Evolutionary conservation across 2,888 invertebrate genomes (phyloP).

Genomic region (Podabrus alpinus): DNA sequence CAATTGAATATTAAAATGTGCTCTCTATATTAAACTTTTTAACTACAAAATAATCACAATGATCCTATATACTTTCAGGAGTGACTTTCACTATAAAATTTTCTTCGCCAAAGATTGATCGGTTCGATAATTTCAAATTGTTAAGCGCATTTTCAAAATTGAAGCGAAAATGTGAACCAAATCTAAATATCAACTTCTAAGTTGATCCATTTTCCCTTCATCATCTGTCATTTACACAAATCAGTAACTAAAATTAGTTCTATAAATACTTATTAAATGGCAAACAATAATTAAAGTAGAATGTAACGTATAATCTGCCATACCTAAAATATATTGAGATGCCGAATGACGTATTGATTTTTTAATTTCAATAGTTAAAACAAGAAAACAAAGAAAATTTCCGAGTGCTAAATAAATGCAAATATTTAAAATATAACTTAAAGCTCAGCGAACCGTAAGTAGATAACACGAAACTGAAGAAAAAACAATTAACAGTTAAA

Average conservation of each 20-base stretch:
- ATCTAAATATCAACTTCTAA: not conserved
- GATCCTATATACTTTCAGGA: not conserved
- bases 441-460: not conserved
- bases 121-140: too few species aligned
- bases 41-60: not conserved
- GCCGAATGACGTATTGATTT: not conserved
- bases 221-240: not conserved
- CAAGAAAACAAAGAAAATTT: not conserved
- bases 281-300: not conserved
- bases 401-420: not conserved
- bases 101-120: not conserved
- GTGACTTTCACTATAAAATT: not conserved
- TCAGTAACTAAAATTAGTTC: not conserved
- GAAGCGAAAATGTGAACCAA: not conserved
- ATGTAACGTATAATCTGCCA: not conserved
- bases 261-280: not conserved
- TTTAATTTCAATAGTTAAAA: not conserved
- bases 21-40: not conserved
- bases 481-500: not conserved
- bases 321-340: not conserved
- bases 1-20: not conserved
- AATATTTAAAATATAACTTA: not conserved
- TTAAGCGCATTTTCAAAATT: too few species aligned
- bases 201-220: not conserved
- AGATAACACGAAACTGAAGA: not conserved